phyloP scores from a whole-genome alignment of 2,888 invertebrate genomes.

The Phoronis australis region DNA sequence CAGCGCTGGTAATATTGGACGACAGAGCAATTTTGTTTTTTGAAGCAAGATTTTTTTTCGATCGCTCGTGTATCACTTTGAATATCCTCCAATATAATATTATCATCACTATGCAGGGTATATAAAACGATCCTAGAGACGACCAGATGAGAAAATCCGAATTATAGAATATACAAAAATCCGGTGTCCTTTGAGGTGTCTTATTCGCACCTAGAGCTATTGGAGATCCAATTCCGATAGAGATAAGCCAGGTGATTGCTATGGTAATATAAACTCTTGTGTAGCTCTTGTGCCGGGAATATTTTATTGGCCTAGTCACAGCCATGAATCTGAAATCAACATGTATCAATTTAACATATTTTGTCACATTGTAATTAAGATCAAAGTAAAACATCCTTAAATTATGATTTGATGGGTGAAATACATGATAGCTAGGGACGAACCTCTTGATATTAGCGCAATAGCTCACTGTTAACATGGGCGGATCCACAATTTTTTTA shows the following conservation, averaged over 20 bases:
- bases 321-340: conserved; percentile 80
- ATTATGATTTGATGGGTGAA: no score
- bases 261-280: conserved; percentile 88
- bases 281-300: conserved; percentile 92
- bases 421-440: no score
- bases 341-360: no score
- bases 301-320: conserved; percentile 97
- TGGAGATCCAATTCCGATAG: conserved; percentile 90
- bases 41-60: conserved; percentile 16
- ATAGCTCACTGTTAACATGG: no score
- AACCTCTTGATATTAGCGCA: no score
- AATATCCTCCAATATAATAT: conserved; percentile 96
- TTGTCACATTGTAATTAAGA: no score
- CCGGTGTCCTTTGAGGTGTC: conserved; percentile 75
- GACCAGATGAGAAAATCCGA: conserved; percentile 97
- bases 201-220: conserved; percentile 94
- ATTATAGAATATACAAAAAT: conserved; percentile 93
- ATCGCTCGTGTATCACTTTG: conserved; percentile 64
- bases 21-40: not conserved
- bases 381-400: no score
- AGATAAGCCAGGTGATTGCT: conserved; percentile 90
- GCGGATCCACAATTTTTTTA: no score
- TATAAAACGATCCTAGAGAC: conserved; percentile 96
- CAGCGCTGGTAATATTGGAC: not conserved
- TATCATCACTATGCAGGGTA: conserved; percentile 97